Base-by-base conservation (phyloP, 2,797 vertebrate species). In the Parauchenoglanis punctatus region DNA sequence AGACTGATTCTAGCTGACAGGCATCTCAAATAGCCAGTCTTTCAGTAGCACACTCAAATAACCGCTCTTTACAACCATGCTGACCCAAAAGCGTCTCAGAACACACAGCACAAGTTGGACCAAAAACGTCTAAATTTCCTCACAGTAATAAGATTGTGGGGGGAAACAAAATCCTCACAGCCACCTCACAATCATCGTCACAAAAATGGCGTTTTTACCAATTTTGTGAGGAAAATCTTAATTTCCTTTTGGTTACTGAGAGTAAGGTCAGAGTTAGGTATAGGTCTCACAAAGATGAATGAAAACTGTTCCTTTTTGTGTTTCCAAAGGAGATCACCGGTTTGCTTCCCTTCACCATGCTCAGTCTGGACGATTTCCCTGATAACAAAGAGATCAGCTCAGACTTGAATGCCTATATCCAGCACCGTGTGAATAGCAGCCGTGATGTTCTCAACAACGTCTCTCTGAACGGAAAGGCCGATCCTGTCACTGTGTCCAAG, bases 381-480 rank as follows among this genome's bases (percentile, higher is more conserved):
- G 96, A 97, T 90, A 98, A 97, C 94, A 95, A 96, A 87, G 98
- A 99, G 90, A 97, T 99, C 88, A 94, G 95, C 35, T 92, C 92
- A 0, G 99, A 99, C 94, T 96, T 99, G 93, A 97, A 97, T 0
- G 95, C 97, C 4, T 99, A 99, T 11, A 96, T 99, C 93, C 98
- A 99, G 93, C 96, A 98, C 93, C 96, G 99, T 85, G 94, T 99
- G 91, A 96, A 93, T 61, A 94, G 94, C 94, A 99, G 97, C 95
- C 96, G 96, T 85, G 98, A 99, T 84, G 97, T 99, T 88, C 94
- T 97, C 91, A 98, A 96, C 96, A 99, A 99, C 92, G 97, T 99
- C 85, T 98, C 96, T 90, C 95, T 99, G 91, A 99, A 98, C 0
- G 98, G 99, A 89, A 99, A 98, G 92, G 97, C 97, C 0, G 98